These are phyloP conservation scores for Anser brachyrhynchus DNA, from an alignment of 2,113 vertebrate genomes.

Conservation along the genomic window DNA sequence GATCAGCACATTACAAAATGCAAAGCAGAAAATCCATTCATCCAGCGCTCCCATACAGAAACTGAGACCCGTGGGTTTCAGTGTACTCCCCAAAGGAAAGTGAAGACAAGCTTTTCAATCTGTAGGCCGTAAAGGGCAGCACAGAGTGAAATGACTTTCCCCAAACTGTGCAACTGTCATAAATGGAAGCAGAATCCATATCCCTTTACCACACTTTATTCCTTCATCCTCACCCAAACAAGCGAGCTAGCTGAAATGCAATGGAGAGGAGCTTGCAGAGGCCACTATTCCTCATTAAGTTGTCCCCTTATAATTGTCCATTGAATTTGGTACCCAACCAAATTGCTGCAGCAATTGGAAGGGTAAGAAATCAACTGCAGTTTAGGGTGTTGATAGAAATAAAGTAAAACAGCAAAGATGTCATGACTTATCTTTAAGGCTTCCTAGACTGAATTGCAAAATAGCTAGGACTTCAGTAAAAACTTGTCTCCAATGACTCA, in stretches of 20 bases:
- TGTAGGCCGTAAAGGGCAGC: background rate
- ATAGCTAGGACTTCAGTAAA: background rate
- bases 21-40: background rate
- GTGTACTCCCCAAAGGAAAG: background rate
- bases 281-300: background rate
- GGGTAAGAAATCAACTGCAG: background rate
- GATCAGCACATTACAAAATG: background rate
- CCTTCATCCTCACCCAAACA: background rate
- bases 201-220: background rate
- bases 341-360: background rate
- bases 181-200: background rate
- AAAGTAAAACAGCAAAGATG: background rate
- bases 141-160: background rate
- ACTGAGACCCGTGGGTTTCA: background rate
- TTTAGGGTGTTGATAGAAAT: background rate
- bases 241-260: background rate
- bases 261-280: background rate
- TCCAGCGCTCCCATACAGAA: background rate
- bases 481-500: background rate
- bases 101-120: background rate
- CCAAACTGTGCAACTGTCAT: background rate
- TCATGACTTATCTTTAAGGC: background rate
- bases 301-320: background rate
- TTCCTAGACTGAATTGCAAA: background rate
- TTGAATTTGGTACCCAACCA: background rate